Percentiles rank a stretch among this genome's conserved stretches.
phyloP scores from a whole-genome alignment of 2,797 vertebrate species.

The Sebastes ruberrimus region DNA sequence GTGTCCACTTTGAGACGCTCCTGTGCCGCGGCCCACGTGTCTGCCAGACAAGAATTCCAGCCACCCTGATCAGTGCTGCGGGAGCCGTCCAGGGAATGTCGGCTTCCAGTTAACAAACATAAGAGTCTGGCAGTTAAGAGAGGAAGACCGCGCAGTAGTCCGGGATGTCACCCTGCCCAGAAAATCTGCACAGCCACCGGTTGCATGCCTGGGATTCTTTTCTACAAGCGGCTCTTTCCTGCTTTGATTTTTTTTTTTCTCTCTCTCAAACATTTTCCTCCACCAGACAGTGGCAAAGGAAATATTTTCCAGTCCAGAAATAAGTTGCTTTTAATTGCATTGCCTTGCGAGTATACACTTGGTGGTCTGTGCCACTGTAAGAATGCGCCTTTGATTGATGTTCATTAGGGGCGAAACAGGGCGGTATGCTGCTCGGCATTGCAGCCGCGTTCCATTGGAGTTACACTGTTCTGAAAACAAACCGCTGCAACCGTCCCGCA shows the following conservation, averaged over 20 bases:
- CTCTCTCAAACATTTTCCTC: constrained; percentile 40
- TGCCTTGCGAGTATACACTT: constrained; percentile 49
- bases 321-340: constrained; percentile 71
- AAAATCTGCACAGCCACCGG: constrained; percentile 52
- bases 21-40: constrained; percentile 46
- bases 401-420: constrained; percentile 67
- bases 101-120: constrained; percentile 62
- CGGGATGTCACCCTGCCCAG: constrained; percentile 63
- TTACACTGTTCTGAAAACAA: constrained; percentile 76
- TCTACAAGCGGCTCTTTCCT: constrained; percentile 56
- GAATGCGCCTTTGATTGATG: constrained; percentile 67
- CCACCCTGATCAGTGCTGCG: constrained; percentile 30
- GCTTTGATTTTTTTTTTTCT: constrained; percentile 34
- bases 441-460: constrained; percentile 70
- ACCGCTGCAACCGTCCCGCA: constrained; percentile 61
- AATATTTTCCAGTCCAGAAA: constrained; percentile 76
- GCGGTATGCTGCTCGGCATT: constrained; percentile 55
- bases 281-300: constrained; percentile 62
- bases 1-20: constrained; percentile 46
- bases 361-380: constrained; percentile 58
- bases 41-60: constrained; percentile 49
- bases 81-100: constrained; percentile 51
- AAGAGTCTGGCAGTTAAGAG: constrained; percentile 46
- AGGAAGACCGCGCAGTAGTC: constrained; percentile 28
- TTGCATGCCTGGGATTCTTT: constrained; percentile 75